phyloP scores from a whole-genome alignment of 2,797 vertebrate species.

The Graptemys geographica region DNA sequence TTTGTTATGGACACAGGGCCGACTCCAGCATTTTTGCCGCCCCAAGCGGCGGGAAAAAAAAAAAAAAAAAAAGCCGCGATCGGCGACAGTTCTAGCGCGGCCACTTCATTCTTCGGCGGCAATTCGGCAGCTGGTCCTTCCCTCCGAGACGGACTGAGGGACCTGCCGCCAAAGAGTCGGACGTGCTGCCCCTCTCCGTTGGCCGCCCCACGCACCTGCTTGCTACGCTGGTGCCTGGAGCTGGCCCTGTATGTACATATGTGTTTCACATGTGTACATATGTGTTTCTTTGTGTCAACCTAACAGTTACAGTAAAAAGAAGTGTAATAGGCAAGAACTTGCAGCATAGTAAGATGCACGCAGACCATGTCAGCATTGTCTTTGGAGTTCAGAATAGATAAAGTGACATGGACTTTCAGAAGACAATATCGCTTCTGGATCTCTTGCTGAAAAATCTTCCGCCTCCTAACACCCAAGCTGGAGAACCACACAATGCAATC shows the following conservation, averaged over 20 bases:
- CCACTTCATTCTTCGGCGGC: too few species aligned
- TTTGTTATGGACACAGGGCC: background rate
- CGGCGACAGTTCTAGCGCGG: too few species aligned
- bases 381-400: background rate
- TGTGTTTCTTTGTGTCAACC: slow-evolving; percentile 24
- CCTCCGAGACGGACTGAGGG: too few species aligned
- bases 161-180: too few species aligned
- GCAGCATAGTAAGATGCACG: background rate
- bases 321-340: background rate
- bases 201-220: too few species aligned
- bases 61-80: too few species aligned
- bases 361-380: background rate
- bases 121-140: too few species aligned
- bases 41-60: too few species aligned
- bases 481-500: background rate
- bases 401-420: background rate
- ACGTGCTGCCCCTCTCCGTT: too few species aligned
- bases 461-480: background rate
- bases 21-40: too few species aligned
- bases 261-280: background rate
- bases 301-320: background rate
- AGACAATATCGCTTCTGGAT: background rate
- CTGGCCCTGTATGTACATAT: background rate
- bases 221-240: too few species aligned
- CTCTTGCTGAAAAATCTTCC: background rate